Conservation (phyloP, 2,797 vertebrate genomes). For the Lerista edwardsae region DNA sequence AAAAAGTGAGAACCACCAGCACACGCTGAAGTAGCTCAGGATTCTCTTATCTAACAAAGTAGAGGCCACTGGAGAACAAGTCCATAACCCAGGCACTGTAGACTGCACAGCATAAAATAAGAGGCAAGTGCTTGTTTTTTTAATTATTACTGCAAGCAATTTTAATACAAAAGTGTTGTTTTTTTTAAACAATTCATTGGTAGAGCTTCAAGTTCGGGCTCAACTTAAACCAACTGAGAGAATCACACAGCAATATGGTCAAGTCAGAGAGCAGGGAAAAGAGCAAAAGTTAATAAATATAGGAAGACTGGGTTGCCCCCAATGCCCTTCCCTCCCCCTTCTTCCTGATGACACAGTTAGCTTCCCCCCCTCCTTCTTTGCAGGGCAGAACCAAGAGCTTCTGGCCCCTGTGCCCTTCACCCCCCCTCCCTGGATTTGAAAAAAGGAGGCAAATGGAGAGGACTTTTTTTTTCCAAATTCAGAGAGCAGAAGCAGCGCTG, state of each 20-base stretch:
- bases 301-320: constrained; percentile 70
- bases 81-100: neutral
- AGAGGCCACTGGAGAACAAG: neutral
- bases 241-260: constrained; percentile 84
- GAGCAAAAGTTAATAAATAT: constrained; percentile 74
- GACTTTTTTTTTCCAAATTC: too few species aligned
- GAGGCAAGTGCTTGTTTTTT: constrained; percentile 68
- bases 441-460: too few species aligned
- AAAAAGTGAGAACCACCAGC: too few species aligned
- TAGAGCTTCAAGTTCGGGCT: constrained; percentile 83
- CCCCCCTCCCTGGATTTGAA: too few species aligned
- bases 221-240: constrained; percentile 83
- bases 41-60: neutral
- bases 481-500: too few species aligned
- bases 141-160: constrained; percentile 86
- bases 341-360: constrained; percentile 70
- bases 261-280: constrained; percentile 68
- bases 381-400: too few species aligned
- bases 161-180: constrained; percentile 85
- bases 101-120: constrained; percentile 66
- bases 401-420: too few species aligned
- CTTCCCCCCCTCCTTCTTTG: neutral
- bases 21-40: neutral
- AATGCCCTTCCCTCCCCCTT: constrained; percentile 4
- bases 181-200: constrained; percentile 85